Base-by-base conservation (phyloP, 2,113 vertebrate genomes). In the Xiphophorus couchianus region DNA sequence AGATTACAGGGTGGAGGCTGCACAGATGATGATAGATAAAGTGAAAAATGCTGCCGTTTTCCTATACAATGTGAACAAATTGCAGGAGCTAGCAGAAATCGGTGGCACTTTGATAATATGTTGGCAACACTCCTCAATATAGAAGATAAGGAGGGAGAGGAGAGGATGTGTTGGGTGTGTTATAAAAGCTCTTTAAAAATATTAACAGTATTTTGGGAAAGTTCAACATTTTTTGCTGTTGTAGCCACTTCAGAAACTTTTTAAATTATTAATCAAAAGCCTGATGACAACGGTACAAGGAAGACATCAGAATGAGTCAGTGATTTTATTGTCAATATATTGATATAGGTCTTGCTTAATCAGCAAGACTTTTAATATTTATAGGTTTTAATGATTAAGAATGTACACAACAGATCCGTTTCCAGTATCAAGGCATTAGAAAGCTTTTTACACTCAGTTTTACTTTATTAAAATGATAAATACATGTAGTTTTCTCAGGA, bases 1-100 rank as follows among this genome's bases (percentile, higher is more conserved):
- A 62, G 89, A 92, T 93, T 90, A 91, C 77, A 90, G 84, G 79
- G 79, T 87, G 86, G 73, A 39, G 3, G 86, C 77, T 66, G 71
- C 54, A 54, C 72, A 81, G 87, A 90, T 86, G 84, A 88, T 91
- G 87, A 87, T 79, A 67, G 83, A 74, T 69, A 86, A 85, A 82
- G 81, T 80, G 77, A 73, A 85, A 90, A 84, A 82, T 67, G 82
- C 76, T 72, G 74, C 68, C 63, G 81, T 84, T 85, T 76, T 87
- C 73, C 86, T 68, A 72, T 42, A 66, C 69, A 74, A 85, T 64
- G 78, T 86, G 81, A 76, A 81, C 58, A 60, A 80, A 80, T 79
- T 44, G 83, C 78, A 81, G 58, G 63, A 82, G 78, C 81, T 44
- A 74, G 73, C 71, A 79, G 74, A 83, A 84, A 84, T 80, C 22